Percentiles rank a stretch among this genome's conserved stretches.
These are phyloP conservation scores for Heterodera filipjevi DNA, from an alignment of 2,888 invertebrate species.

Conservation along the genomic window DNA sequence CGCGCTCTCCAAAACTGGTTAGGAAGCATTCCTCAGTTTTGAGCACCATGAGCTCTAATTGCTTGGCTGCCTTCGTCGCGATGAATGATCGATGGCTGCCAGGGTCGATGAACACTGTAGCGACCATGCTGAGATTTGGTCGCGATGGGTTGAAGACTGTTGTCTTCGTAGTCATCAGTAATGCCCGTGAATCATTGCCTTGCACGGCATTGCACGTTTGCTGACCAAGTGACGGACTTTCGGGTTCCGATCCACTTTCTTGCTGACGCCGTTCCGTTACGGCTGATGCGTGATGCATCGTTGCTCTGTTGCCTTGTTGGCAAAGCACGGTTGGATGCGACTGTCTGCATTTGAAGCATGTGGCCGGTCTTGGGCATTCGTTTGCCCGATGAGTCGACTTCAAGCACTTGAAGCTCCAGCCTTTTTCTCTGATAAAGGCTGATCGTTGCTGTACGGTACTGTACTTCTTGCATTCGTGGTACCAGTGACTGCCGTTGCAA, in stretches of 20 bases:
- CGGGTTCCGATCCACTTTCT: too few species aligned
- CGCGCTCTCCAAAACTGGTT: background rate
- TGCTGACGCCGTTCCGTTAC: background rate
- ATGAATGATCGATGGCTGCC: constrained; percentile 14
- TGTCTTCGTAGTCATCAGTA: background rate
- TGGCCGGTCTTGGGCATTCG: background rate
- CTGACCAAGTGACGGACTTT: background rate
- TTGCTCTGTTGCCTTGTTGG: background rate
- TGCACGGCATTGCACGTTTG: background rate
- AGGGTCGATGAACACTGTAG: background rate
- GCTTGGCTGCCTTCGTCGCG: background rate
- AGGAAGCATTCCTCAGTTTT: background rate
- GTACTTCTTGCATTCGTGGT: background rate
- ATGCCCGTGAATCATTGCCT: background rate
- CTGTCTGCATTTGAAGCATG: background rate
- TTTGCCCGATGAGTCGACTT: background rate
- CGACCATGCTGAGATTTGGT: background rate
- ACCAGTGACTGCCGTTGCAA: background rate
- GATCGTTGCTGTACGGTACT: background rate
- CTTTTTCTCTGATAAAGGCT: background rate
- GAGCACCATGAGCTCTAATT: background rate
- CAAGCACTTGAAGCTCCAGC: background rate
- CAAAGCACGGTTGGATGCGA: background rate
- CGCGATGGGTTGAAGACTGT: background rate
- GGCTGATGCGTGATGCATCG: background rate